These are phyloP conservation scores for Helicoverpa armigera DNA, from an alignment of 1,140 invertebrate species.

Conservation along the genomic window DNA sequence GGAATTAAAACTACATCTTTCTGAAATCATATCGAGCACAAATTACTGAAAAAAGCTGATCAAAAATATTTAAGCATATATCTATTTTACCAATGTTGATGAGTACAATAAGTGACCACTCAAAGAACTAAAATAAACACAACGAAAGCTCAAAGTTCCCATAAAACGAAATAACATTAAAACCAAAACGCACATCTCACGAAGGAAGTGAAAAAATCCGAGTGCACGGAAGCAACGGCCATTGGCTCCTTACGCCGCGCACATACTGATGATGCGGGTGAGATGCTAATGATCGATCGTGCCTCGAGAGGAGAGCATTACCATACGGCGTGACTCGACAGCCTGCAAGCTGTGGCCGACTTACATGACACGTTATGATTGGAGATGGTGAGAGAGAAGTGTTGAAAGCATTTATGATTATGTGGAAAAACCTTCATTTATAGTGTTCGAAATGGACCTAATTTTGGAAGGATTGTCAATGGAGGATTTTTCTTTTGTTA, in stretches of 20 bases:
- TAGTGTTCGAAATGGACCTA: no score
- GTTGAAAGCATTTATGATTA: not conserved
- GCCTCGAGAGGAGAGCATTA: constrained; percentile 55
- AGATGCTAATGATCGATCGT: constrained; percentile 61
- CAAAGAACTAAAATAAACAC: not conserved
- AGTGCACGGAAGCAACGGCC: constrained; percentile 71
- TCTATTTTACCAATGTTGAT: no score
- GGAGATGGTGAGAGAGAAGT: not conserved
- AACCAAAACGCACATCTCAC: constrained; percentile 52
- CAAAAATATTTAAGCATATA: no score
- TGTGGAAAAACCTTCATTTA: no score
- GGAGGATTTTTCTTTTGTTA: no score
- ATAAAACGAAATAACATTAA: constrained; percentile 27
- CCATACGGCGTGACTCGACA: constrained; percentile 51
- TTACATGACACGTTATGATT: constrained; percentile 1
- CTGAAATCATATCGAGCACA: no score
- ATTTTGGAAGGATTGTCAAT: no score
- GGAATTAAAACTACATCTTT: no score
- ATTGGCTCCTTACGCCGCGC: constrained; percentile 63
- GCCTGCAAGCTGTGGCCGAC: constrained; percentile 8
- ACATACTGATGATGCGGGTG: constrained; percentile 67
- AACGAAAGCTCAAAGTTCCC: not conserved
- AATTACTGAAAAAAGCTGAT: no score
- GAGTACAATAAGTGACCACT: not conserved
- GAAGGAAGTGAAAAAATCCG: constrained; percentile 68